These are phyloP conservation scores for Periplaneta americana DNA, from an alignment of 1,140 invertebrate species.

Conservation along the genomic window DNA sequence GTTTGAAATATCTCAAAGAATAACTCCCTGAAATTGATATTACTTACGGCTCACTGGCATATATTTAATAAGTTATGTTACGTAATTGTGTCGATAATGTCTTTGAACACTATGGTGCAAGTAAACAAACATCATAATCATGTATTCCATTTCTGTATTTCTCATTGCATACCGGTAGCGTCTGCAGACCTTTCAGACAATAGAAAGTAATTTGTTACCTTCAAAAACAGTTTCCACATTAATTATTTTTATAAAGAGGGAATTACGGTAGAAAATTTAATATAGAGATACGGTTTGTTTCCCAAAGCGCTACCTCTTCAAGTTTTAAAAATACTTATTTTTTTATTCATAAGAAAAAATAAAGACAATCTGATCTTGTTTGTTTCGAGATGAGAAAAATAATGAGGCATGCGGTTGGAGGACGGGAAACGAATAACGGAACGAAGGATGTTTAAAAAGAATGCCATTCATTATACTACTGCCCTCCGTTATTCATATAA, in stretches of 20 bases:
- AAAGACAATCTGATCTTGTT: neutral
- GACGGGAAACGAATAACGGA: neutral
- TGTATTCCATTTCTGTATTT: too few relatives aligned
- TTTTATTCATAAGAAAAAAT: neutral
- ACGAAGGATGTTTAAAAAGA: neutral
- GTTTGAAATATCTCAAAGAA: too few relatives aligned
- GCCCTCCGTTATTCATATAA: neutral
- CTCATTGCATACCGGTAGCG: too few relatives aligned
- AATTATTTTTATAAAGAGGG: neutral
- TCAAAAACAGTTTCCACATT: neutral
- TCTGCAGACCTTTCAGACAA: too few relatives aligned
- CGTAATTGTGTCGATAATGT: too few relatives aligned
- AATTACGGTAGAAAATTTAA: neutral
- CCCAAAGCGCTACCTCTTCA: neutral
- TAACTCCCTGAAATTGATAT: too few relatives aligned
- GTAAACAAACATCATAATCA: too few relatives aligned
- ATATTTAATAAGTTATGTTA: too few relatives aligned
- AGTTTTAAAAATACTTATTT: neutral
- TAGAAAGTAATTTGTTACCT: too few relatives aligned
- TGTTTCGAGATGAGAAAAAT: neutral
- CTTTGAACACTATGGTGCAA: too few relatives aligned
- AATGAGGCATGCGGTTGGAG: neutral
- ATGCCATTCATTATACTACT: neutral
- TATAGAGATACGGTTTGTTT: neutral
- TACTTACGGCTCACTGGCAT: too few relatives aligned